Conservation (phyloP, 2,797 vertebrate genomes). For the Yasuhikotakia modesta region DNA sequence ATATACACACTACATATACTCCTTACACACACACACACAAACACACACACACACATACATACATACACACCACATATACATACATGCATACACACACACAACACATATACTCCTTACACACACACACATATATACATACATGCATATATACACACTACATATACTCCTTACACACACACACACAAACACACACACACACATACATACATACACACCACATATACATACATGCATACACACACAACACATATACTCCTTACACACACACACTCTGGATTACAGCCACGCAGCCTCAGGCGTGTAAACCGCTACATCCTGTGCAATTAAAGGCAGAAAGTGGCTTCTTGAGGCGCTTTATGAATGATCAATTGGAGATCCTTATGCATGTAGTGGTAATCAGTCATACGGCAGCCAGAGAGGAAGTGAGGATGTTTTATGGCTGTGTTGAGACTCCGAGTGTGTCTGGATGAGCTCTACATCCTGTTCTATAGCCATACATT, state of each 20-base stretch:
- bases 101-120: no score
- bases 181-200: neutral
- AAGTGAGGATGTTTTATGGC: constrained; percentile 32
- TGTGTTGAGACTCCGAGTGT: constrained; percentile 31
- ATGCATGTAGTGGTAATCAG: constrained; percentile 72
- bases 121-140: neutral
- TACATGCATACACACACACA: no score
- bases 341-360: constrained; percentile 57
- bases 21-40: no score
- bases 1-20: no score
- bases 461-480: constrained; percentile 32
- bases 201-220: no score
- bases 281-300: neutral
- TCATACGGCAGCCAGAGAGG: constrained; percentile 59
- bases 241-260: no score
- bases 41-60: no score
- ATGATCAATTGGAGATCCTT: constrained; percentile 73
- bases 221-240: neutral
- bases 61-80: no score
- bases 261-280: constrained; percentile 16
- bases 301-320: constrained; percentile 23
- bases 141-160: no score
- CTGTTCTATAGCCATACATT: constrained; percentile 53
- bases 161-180: no score
- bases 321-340: constrained; percentile 30